Evolutionary conservation across 2,797 vertebrate genomes (phyloP), one percentile per base, ranked within the genome.

Genomic region (Jordanella pulchra): DNA sequence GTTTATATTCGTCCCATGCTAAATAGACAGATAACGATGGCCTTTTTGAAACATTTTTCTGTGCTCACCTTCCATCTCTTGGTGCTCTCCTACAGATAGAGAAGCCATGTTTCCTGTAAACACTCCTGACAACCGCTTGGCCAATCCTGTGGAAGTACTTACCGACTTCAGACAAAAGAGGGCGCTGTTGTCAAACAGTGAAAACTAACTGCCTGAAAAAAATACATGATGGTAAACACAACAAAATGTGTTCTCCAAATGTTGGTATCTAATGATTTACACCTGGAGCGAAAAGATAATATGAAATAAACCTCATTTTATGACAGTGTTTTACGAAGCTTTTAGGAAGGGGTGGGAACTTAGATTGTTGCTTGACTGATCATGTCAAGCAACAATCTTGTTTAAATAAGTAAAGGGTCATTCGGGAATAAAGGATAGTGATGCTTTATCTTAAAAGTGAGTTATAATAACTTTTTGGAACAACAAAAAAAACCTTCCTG

Each of bases 61-160:
- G 7, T 27, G 80, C 92, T 91, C 80, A 95, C 95, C 95, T 94
- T 95, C 95, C 95, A 96, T 96, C 77, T 95, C 95, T 88, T 96
- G 95, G 66, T 91, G 92, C 79, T 96, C 95, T 90, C 93, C 94
- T 68, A 89, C 92, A 86, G 92, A 90, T 88, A 88, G 76, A 76
- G 94, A 90, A 88, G 95, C 95, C 95, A 96, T 96, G 86, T 92
- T 92, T 89, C 74, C 75, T 86, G 87, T 91, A 84, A 89, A 91
- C 92, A 93, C 85, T 86, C 90, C 89, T 91, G 88, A 93, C 94
- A 90, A 84, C 77, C 65, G 75, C 60, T 82, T 76, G 72, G 78
- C 93, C 93, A 93, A 95, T 94, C 84, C 27, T 67, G 17, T 23
- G 67, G 4, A 32, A 28, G 83, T 44, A 48, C 48, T 4, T 51